Evolutionary conservation across 1,140 invertebrate genomes (phyloP).

Genomic region (Pogonus chalceus): DNA sequence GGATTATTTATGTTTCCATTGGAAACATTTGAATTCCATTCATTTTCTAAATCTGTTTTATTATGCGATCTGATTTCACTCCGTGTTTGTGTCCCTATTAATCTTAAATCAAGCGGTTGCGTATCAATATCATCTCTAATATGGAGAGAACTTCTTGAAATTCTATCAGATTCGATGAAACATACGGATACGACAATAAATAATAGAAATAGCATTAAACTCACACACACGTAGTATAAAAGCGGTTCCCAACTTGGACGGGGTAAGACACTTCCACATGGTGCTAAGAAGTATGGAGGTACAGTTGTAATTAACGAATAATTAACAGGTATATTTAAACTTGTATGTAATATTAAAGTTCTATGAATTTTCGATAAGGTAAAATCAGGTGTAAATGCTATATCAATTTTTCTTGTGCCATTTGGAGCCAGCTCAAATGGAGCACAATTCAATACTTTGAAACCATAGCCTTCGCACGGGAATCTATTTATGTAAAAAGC

Average conservation of each 20-base stretch:
- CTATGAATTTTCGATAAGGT: slow-evolving; percentile 71
- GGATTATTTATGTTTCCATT: not conserved
- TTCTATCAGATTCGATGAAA: slow-evolving; percentile 65
- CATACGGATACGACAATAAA: slow-evolving; percentile 57
- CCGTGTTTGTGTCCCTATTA: slow-evolving; percentile 31
- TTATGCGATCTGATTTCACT: slow-evolving; percentile 25
- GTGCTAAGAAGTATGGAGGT: slow-evolving; percentile 61
- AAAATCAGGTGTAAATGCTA: slow-evolving; percentile 89
- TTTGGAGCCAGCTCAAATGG: slow-evolving; percentile 75
- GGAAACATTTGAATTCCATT: slow-evolving; percentile 11
- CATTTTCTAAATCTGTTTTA: slow-evolving; percentile 20
- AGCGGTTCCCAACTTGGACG: slow-evolving; percentile 72
- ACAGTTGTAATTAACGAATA: slow-evolving; percentile 73
- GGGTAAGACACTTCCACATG: slow-evolving; percentile 59
- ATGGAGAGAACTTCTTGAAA: slow-evolving; percentile 46
- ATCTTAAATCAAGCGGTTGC: slow-evolving; percentile 49
- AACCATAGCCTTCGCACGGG: slow-evolving; percentile 79
- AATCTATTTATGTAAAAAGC: slow-evolving; percentile 66
- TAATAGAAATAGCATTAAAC: slow-evolving; percentile 52
- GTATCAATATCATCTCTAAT: slow-evolving; percentile 38
- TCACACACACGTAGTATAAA: slow-evolving; percentile 58
- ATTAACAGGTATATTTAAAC: slow-evolving; percentile 48
- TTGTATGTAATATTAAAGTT: slow-evolving; percentile 47
- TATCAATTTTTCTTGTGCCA: slow-evolving; percentile 73
- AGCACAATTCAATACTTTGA: slow-evolving; percentile 72